Evolutionary conservation across 2,113 vertebrate species (phyloP).

Genomic region (Melanerpes formicivorus): DNA sequence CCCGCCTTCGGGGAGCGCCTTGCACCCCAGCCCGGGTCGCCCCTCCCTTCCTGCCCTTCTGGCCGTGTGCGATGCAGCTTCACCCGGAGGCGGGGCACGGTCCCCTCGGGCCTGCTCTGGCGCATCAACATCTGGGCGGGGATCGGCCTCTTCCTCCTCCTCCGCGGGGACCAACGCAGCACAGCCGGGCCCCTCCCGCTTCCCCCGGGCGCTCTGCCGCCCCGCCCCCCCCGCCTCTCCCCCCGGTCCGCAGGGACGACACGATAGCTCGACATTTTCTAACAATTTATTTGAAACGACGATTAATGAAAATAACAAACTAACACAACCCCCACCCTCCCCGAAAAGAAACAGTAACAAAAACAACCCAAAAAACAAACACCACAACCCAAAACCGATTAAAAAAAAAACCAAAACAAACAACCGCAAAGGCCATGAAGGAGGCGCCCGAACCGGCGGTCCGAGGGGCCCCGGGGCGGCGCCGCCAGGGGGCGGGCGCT

Average conservation of each 20-base stretch:
- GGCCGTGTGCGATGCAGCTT: background rate
- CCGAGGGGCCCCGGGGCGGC: background rate
- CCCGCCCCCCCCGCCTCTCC: background rate
- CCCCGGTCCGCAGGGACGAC: background rate
- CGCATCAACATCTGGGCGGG: background rate
- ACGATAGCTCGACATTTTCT: background rate
- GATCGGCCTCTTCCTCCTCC: no score
- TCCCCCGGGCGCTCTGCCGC: background rate
- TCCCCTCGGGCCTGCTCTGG: no score
- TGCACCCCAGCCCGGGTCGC: background rate
- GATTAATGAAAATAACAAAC: background rate
- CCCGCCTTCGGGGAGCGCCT: background rate
- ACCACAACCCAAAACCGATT: background rate
- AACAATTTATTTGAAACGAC: constrained; percentile 56
- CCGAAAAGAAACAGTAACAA: background rate
- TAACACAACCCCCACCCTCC: background rate
- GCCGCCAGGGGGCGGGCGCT: background rate
- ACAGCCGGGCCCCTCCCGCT: background rate
- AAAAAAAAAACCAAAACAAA: background rate
- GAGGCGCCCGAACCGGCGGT: background rate
- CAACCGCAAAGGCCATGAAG: background rate
- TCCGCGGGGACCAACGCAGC: background rate
- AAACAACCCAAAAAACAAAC: background rate
- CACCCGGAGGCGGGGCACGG: background rate
- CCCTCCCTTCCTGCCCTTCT: no score